Base-by-base conservation (phyloP, 2,113 vertebrate species). In the Gobio gobio region DNA sequence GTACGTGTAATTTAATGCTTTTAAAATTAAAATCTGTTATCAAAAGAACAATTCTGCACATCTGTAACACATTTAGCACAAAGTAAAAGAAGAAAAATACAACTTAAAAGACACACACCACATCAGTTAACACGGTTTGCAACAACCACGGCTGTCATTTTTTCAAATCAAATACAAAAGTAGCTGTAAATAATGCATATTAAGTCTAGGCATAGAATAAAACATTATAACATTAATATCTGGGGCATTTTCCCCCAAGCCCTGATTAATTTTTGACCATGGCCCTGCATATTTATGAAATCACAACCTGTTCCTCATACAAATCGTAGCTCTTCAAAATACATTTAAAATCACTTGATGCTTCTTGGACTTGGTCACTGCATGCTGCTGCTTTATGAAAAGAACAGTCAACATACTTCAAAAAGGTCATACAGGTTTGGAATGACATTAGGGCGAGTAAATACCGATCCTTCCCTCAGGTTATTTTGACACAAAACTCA, bases 1-100 rank as follows among this genome's bases (percentile, higher is more conserved):
- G n/a, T 47, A n/a, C 1, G 14, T 64, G 78, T 80, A 80, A 80
- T 64, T 43, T 47, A 80, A 61, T 80, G 58, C 58, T 47, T 79
- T 26, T 26, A 64, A 63, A 63, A 47, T 63, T 6, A 8, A 80
- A 80, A 80, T 63, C 40, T 26, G 24, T 26, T 64, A 80, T 80
- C 58, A 80, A 64, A 80, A 63, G n/a, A 47, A 26, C 40, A 64
- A 61, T 61, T 47, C 40, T 47, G 13, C 78, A 47, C 40, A 80
- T 84, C 82, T 86, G 10, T 36, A 56, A 84, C 58, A 80, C 78
- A 63, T 80, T 80, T 64, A 63, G 40, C 29, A 26, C 40, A 29
- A 63, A 45, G 63, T 80, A 63, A 47, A 64, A 78, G 33, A 59
- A 73, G 43, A 33, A 83, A 58, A 14, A n/a, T 14, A n/a, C 20